A percentile compares a stretch with the other conserved stretches of the same genome.
Evolutionary conservation across 2,797 vertebrate species (phyloP).

Genomic region (Hydrolagus colliei): DNA sequence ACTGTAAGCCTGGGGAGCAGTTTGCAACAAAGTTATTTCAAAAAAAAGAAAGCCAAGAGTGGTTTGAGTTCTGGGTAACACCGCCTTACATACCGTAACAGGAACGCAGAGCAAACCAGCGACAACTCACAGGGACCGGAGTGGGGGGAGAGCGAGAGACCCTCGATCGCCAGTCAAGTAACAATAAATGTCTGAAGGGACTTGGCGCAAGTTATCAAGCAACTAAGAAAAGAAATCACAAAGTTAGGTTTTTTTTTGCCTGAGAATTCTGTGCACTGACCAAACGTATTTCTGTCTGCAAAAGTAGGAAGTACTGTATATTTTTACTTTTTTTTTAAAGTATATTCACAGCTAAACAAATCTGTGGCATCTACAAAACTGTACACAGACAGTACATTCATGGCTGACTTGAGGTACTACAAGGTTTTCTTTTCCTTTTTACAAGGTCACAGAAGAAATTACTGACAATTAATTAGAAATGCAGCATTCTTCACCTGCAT

Average conservation of each 20-base stretch:
- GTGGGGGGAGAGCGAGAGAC: neutral
- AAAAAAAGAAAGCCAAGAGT: too few species aligned
- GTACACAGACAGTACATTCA: constrained; percentile 74
- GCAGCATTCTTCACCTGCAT: constrained; percentile 53
- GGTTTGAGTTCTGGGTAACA: too few species aligned
- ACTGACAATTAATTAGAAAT: constrained; percentile 51
- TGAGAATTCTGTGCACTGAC: constrained; percentile 44
- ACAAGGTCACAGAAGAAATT: constrained; percentile 59
- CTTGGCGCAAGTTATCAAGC: constrained; percentile 21
- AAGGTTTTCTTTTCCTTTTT: constrained; percentile 51
- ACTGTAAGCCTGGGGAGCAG: too few species aligned
- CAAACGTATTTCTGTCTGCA: constrained; percentile 30
- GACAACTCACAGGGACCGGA: neutral
- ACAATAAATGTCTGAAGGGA: constrained; percentile 35
- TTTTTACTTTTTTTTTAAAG: constrained; percentile 36
- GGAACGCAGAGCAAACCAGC: neutral
- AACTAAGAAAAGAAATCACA: constrained; percentile 19
- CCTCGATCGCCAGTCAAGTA: constrained; percentile 47
- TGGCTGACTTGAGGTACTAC: constrained; percentile 80
- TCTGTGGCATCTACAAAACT: constrained; percentile 59
- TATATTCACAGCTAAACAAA: constrained; percentile 55
- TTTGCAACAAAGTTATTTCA: too few species aligned
- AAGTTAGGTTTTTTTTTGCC: constrained; percentile 47
- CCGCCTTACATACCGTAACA: too few species aligned
- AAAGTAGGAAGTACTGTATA: constrained; percentile 32